Base-by-base conservation (phyloP, 2,113 vertebrate species). In the Pristiophorus japonicus region DNA sequence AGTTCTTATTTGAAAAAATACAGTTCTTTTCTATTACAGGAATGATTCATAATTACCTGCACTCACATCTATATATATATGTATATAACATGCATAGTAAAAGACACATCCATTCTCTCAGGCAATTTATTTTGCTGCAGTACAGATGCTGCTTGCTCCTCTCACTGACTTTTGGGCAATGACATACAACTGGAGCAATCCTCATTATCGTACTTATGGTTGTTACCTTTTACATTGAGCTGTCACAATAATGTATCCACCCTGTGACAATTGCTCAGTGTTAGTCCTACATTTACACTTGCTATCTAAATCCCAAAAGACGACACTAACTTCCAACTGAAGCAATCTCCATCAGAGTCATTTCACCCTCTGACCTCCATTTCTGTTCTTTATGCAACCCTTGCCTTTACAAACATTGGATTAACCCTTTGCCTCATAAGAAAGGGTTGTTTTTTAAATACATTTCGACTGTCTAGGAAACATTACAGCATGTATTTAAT, bases 361-460 rank as follows among this genome's bases (percentile, higher is more conserved):
- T 51, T 94, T 70, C 42, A 94, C 42, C 63, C 66, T 73, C 24
- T 51, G 65, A 94, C 65, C 66, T 73, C 27, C 14, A 18, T 45
- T 94, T 94, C 22, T 94, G 38, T 94, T 94, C 93, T 94, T 94
- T 94, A 34, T 51, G 42, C 7, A 70, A 70, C 42, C 42, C 27
- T 70, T 34, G 63, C 27, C 16, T 62, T 65, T 92, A 65, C 59
- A 92, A 38, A 20, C 55, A 94, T 45, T 67, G 63, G 62, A 94
- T 94, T 45, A 67, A 45, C 91, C 63, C 8, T 27, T 66, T 45
- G 22, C 38, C 63, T 67, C 24, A 27, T 73, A 67, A 5, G 27
- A 94, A 94, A 94, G 10, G 27, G 18, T 27, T 45, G 5, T 24
- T 66, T 38, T 92, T 92, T n/a, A 63, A 63, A 92, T 62, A 63